These are phyloP conservation scores for Lemur catta DNA, from an alignment of 2,797 vertebrate species.

Conservation along the genomic window DNA sequence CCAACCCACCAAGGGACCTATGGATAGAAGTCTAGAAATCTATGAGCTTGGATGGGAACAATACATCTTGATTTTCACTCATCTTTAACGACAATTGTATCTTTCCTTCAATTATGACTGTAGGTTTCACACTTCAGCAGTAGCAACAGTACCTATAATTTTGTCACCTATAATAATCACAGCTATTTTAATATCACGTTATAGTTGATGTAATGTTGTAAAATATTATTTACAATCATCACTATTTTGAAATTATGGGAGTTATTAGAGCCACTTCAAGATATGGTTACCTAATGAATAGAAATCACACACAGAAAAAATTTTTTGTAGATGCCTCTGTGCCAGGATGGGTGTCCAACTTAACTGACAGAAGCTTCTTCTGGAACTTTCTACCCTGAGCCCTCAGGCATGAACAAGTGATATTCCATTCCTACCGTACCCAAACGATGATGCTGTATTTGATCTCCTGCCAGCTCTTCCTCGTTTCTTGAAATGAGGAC, in stretches of 20 bases:
- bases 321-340: background rate
- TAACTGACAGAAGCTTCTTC: background rate
- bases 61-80: background rate
- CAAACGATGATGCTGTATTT: background rate
- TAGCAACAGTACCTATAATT: background rate
- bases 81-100: background rate
- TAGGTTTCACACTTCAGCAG: background rate
- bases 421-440: background rate
- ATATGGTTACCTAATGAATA: background rate
- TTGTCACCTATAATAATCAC: background rate
- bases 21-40: background rate
- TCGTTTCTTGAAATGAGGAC: background rate
- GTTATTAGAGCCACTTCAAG: background rate
- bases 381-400: background rate
- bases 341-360: background rate
- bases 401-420: background rate
- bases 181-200: background rate
- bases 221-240: background rate
- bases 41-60: background rate
- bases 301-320: background rate
- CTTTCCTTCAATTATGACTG: background rate
- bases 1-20: background rate
- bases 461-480: background rate
- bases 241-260: background rate
- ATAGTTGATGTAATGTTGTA: background rate